Percentiles rank a stretch among this genome's conserved stretches.
Evolutionary conservation across 2,113 vertebrate genomes (phyloP).

Genomic region (Pelodiscus sinensis): DNA sequence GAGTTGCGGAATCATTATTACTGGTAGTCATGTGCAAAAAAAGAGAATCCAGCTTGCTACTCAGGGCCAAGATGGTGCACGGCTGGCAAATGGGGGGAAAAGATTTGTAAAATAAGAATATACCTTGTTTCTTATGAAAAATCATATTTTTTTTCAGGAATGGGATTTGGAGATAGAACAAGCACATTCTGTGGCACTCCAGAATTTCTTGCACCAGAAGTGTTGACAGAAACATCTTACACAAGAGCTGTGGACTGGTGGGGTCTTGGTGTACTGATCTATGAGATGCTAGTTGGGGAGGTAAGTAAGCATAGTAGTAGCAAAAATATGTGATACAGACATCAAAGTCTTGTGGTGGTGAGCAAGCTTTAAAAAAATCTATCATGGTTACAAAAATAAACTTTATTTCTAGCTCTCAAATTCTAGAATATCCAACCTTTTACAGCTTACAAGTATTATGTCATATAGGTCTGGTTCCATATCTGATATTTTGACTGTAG

Average conservation of each 20-base stretch:
- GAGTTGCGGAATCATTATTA: background rate
- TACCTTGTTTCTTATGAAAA: slow-evolving; percentile 24
- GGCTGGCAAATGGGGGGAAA: background rate
- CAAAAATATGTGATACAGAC: background rate
- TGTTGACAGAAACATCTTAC: slow-evolving; percentile 97
- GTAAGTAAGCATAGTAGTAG: slow-evolving; percentile 83
- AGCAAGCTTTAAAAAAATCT: background rate
- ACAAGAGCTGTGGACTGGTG: slow-evolving; percentile 99
- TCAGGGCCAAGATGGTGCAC: background rate
- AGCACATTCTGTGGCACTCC: slow-evolving; percentile 99
- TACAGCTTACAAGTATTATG: background rate
- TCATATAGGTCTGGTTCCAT: background rate
- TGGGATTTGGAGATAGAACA: slow-evolving; percentile 97
- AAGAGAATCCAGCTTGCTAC: too few relatives aligned
- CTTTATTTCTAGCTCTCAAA: background rate
- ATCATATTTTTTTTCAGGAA: slow-evolving; percentile 83
- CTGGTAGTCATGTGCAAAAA: background rate
- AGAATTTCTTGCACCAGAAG: slow-evolving; percentile 97
- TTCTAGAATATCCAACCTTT: background rate
- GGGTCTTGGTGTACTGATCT: slow-evolving; percentile 98
- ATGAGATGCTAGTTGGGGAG: slow-evolving; percentile 99
- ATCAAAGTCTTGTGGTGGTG: background rate
- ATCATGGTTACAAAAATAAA: background rate
- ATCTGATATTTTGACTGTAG: background rate
- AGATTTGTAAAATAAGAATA: background rate